Base-by-base conservation (phyloP, 2,888 invertebrate genomes). In the Crocallis elinguaria region DNA sequence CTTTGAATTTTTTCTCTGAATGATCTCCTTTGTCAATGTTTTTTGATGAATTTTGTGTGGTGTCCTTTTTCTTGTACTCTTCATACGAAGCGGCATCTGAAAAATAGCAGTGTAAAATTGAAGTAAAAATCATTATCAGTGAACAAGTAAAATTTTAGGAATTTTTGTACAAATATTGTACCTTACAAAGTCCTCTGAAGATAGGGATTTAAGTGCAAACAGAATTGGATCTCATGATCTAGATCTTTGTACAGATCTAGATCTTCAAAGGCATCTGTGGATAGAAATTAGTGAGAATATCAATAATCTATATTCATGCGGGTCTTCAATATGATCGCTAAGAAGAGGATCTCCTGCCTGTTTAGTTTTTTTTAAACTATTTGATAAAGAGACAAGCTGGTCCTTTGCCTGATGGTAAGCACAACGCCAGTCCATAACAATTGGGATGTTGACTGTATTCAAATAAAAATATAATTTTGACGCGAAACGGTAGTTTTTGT, bases 11-110 rank as follows among this genome's bases (percentile, higher is more conserved):
- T 75, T 35, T 61, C 73, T 48, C 71, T 76, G 9, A 82, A 81
- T 6, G 25, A 30, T 11, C 7, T 54, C 75, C 79, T 36, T 56
- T 78, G 29, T 73, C 75, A 32, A 71, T 75, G 30, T 69, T 64
- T 71, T 66, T 84, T 64, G 79, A 60, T 67, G 84, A 52, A 71
- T 85, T 67, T 64, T 84, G 71, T 8, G 63, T 42, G 19, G 61
- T 72, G 68, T 92, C 88, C 38, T 82, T 91, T 62, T 79, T 92
- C 67, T 94, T 95, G 71, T 95, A 95, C 66, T 95, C 93, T 64
- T 95, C 94, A 75, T 93, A 96, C 62, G 94, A 94, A 23, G 92
- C 93, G 2, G 94, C 92, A 86, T 96, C 96, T 96, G 29, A 32
- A 19, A 42, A 43, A 38, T 11, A 44, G 13, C 0, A 41, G 16